A percentile compares a stretch with the other conserved stretches of the same genome.
Conservation (phyloP, 2,797 vertebrate genomes). For the Parotocinclus haroldoi region DNA sequence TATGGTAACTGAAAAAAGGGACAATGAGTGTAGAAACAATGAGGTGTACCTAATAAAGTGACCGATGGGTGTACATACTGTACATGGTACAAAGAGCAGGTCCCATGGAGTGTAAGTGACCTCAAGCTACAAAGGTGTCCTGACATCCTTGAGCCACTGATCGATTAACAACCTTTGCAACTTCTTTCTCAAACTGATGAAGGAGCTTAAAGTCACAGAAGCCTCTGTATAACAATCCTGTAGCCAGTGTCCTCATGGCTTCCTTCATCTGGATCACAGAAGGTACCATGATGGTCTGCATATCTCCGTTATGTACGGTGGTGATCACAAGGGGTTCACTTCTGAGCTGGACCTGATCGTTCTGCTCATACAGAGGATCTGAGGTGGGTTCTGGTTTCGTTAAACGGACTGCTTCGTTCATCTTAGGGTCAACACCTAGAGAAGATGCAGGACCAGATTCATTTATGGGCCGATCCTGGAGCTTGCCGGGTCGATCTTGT, state of each 20-base stretch:
- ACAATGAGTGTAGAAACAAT: too few relatives aligned
- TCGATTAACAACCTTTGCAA: constrained; percentile 24
- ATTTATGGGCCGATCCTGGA: neutral
- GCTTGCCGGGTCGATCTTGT: neutral
- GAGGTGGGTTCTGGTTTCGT: too few relatives aligned
- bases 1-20: too few relatives aligned
- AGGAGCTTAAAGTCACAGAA: constrained; percentile 45
- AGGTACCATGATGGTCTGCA: constrained; percentile 32
- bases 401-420: neutral
- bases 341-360: neutral
- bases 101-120: too few relatives aligned
- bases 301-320: constrained; percentile 1
- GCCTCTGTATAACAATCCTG: constrained; percentile 37
- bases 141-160: constrained; percentile 5
- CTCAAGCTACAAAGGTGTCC: constrained; percentile 19
- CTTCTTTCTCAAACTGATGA: constrained; percentile 43
- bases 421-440: neutral
- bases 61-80: too few relatives aligned
- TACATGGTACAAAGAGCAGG: too few relatives aligned
- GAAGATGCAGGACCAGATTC: neutral
- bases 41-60: too few relatives aligned
- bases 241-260: constrained; percentile 40
- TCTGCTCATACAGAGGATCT: neutral
- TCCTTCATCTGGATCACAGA: constrained; percentile 40
- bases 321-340: neutral